Evolutionary conservation across 2,888 invertebrate genomes (phyloP), one percentile per base, ranked within the genome.

Genomic region (Drosophila infuscata): DNA sequence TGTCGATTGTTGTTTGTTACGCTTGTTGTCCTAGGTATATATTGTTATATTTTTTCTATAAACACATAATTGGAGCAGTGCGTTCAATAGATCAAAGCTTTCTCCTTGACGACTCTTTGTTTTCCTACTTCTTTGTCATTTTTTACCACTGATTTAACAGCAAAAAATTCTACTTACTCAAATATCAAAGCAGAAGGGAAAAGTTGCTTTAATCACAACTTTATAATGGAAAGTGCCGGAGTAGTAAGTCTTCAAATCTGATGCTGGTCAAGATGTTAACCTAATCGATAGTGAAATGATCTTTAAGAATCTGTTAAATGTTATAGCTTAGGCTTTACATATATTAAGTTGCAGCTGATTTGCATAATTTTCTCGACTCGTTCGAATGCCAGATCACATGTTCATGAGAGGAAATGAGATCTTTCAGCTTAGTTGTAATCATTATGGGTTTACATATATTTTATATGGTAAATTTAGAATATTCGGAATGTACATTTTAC

Each of bases 41-140:
- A 25, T 15, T 46, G 15, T 25, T 8, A 15, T 25, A 46, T 25
- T 25, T 25, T 46, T 46, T 4, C 25, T 46, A 46, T 25, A 15
- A 8, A 25, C 46, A 15, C 15, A 46, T 25, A 54, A 62, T 32
- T 61, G 54, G 70, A 51, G 49, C 60, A 70, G 49, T 17, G 25
- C 25, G 20, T 17, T 54, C 53, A 36, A 36, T 25, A 20, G 25
- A 54, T 25, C 25, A 29, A 11, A 36, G 25, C 25, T 36, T 36
- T 9, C 33, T 4, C 33, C 35, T 53, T 15, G 20, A 20, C 5
- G 20, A 20, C 5, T 25, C 20, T 15, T 49, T 29, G 17, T 11
- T 49, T 17, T 29, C 49, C 9, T 3, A 46, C 20, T 8, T 46
- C 25, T 12, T 20, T 20, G 6, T 12, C 6, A 15, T 15, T 8